Conservation (phyloP, 2,113 vertebrate species). For the Silurus meridionalis region DNA sequence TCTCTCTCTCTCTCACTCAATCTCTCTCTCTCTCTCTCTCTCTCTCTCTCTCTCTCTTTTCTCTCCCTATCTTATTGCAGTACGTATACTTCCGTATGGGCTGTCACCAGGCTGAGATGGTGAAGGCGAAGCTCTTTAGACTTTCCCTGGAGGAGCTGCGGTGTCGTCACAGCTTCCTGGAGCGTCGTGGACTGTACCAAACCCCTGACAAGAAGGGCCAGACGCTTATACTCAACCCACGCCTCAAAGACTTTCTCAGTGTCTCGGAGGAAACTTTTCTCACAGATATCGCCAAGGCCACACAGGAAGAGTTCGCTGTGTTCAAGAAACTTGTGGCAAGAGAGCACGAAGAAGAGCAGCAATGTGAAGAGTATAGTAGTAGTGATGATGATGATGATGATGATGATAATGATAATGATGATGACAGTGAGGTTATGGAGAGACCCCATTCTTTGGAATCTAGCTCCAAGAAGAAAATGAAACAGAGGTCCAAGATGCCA, state of each 20-base stretch:
- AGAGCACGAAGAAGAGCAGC: slow-evolving; percentile 72
- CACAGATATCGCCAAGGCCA: slow-evolving; percentile 69
- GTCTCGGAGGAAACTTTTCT: slow-evolving; percentile 75
- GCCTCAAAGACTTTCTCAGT: slow-evolving; percentile 75
- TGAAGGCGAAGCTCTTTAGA: slow-evolving; percentile 75
- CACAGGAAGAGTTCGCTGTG: slow-evolving; percentile 80
- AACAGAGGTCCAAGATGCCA: slow-evolving; percentile 15
- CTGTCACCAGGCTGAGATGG: slow-evolving; percentile 78
- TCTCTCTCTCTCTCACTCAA: not conserved
- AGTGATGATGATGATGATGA: slow-evolving; percentile 45
- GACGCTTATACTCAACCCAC: slow-evolving; percentile 78
- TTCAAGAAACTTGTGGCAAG: slow-evolving; percentile 82
- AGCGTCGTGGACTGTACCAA: slow-evolving; percentile 85
- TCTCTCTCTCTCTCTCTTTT: not conserved
- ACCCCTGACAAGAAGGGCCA: slow-evolving; percentile 89
- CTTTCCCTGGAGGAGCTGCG: slow-evolving; percentile 75
- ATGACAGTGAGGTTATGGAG: slow-evolving; percentile 25
- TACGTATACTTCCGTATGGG: slow-evolving; percentile 96
- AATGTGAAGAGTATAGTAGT: slow-evolving; percentile 33
- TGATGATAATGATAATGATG: not conserved
- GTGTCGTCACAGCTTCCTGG: slow-evolving; percentile 84
- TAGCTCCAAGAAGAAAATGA: slow-evolving; percentile 61
- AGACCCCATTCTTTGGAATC: slow-evolving; percentile 41
- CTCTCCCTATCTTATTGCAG: slow-evolving; percentile 64
- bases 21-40: not conserved